A percentile compares a stretch with the other conserved stretches of the same genome.
Conservation (phyloP, 2,797 vertebrate species). For the Cossypha niveicapilla region DNA sequence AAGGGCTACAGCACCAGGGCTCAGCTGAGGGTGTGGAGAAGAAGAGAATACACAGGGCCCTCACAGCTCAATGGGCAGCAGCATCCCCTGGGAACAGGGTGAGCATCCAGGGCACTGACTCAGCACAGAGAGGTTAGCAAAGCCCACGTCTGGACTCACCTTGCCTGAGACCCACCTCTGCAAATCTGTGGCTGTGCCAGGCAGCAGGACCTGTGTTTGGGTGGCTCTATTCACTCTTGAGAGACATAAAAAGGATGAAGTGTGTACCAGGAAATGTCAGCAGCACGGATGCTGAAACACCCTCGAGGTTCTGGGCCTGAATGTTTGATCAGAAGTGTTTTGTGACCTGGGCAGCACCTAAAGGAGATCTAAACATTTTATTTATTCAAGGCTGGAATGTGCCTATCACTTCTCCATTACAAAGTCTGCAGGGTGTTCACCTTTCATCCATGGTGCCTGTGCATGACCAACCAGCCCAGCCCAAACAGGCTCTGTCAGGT, state of each 20-base stretch:
- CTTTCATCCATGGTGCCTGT: background rate
- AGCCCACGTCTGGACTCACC: background rate
- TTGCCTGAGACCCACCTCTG: background rate
- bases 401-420: background rate
- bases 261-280: background rate
- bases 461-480: background rate
- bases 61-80: accelerated
- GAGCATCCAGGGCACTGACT: background rate
- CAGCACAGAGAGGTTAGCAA: background rate
- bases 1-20: background rate
- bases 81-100: background rate
- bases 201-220: background rate
- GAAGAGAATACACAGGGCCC: background rate
- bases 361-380: background rate
- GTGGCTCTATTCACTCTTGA: background rate
- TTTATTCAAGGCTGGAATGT: background rate
- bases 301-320: background rate
- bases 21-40: background rate
- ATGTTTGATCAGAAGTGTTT: background rate
- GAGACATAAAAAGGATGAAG: background rate
- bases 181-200: background rate
- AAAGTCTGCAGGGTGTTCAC: background rate
- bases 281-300: background rate
- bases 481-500: background rate
- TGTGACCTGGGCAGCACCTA: background rate